Evolutionary conservation across 92 coral and sea anemone genomes (phyloP).

Genomic region (Hydrozoanthus gracilis): DNA sequence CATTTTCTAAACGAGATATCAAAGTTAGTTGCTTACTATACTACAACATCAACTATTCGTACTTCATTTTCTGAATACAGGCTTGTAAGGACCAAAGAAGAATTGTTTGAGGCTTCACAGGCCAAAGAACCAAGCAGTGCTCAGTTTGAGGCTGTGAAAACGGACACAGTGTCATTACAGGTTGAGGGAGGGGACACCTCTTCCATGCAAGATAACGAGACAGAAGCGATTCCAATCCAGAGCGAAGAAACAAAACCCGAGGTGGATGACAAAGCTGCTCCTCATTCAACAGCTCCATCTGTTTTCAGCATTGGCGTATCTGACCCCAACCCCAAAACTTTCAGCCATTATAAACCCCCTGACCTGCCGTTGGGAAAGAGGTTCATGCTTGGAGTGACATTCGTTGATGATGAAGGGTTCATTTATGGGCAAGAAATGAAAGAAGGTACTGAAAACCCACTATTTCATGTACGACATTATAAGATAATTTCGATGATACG

Average conservation of each 20-base stretch:
- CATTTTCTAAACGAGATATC: too few relatives aligned
- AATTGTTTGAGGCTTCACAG: neutral
- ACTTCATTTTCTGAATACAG: neutral
- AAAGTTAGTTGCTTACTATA: too few relatives aligned
- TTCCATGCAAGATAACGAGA: too few relatives aligned
- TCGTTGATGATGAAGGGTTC: conserved; percentile 86
- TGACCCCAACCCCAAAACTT: conserved; percentile 24
- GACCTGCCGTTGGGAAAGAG: conserved; percentile 59
- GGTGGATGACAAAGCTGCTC: too few relatives aligned
- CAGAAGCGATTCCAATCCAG: too few relatives aligned
- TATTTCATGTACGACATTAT: too few relatives aligned
- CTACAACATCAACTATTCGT: neutral
- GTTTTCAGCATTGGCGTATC: neutral
- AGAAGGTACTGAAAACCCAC: conserved; percentile 45
- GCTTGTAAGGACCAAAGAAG: conserved; percentile 28
- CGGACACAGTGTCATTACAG: too few relatives aligned
- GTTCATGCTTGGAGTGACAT: conserved; percentile 87
- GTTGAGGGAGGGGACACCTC: too few relatives aligned
- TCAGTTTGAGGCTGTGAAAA: neutral
- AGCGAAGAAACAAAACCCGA: too few relatives aligned
- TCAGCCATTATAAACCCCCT: conserved; percentile 71
- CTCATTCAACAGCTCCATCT: too few relatives aligned
- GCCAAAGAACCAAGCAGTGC: neutral
- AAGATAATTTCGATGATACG: too few relatives aligned
- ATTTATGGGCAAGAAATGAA: conserved; percentile 90